Base-by-base conservation (phyloP, 2,797 vertebrate species). In the Pseudomugil gertrudae region DNA sequence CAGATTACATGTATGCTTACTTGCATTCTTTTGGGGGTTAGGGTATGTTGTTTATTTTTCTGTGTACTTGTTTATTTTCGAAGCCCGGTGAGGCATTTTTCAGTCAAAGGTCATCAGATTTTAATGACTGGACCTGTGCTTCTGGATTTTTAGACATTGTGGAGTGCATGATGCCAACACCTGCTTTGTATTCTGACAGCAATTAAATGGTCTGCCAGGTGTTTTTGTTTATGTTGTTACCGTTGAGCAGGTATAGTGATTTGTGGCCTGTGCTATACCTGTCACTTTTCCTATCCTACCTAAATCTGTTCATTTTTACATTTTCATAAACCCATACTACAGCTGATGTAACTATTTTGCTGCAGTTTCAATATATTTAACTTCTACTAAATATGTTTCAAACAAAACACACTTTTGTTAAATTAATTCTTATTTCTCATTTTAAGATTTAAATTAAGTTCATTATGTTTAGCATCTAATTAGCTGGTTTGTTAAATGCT, bases 121-220 rank as follows among this genome's bases (percentile, higher is more conserved):
- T 83, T 70, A 84, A 79, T 75, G 79, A 61, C 6, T 32, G 60
- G 63, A 71, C 68, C 35, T 66, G 70, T 74, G 36, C 29, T 30
- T 59, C 45, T 45, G 63, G 61, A 72, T 75, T 74, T 69, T 38
- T 3, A 6, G 52, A 72, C 13, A 51, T 36, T 76, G 58, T 66
- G 61, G 67, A 77, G 24, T 57, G 32, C 72, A 53, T 8, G 24
- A 55, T 61, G 61, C 61, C 15, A 56, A 56, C 65, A 54, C 76
- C 68, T 76, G 45, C 19, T 47, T 59, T 69, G 60, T 54, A 47
- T 33, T 33, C 66, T 74, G 66, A 48, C 66, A 72, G 48, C 75
- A 72, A 63, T 15, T 69, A 59, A 54, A 72, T 8, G 0, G 33
- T 48, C 68, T 63, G 54, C 72, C 61, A 54, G 26, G 26, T 57